Conservation (phyloP, 2,888 invertebrate genomes). For the Nephrotoma guestfalica region DNA sequence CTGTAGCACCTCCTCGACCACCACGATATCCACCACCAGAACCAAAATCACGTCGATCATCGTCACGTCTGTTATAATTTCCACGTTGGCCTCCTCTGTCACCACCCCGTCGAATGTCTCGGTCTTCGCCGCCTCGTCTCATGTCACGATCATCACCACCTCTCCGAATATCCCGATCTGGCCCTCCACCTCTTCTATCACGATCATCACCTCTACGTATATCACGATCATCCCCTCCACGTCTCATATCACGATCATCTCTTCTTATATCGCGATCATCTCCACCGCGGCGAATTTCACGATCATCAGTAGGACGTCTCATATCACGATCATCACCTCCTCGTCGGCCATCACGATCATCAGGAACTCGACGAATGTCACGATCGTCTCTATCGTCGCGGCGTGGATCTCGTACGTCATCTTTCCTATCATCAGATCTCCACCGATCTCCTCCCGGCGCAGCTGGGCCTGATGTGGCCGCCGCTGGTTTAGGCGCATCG, state of each 20-base stretch:
- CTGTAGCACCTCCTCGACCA: slow-evolving; percentile 12
- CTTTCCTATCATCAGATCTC: slow-evolving; percentile 6
- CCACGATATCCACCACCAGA: slow-evolving; percentile 12
- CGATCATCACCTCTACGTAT: slow-evolving; percentile 25
- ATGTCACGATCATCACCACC: slow-evolving; percentile 14
- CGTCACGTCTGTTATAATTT: slow-evolving; percentile 9
- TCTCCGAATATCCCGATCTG: slow-evolving; percentile 13
- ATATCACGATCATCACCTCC: slow-evolving; percentile 9
- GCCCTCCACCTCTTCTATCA: slow-evolving; percentile 16
- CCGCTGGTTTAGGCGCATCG: background rate
- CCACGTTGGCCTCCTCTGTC: slow-evolving; percentile 11
- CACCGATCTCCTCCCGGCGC: slow-evolving; percentile 6
- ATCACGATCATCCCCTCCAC: slow-evolving; percentile 16
- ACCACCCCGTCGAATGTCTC: slow-evolving; percentile 15
- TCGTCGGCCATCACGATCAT: slow-evolving; percentile 13
- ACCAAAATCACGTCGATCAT: slow-evolving; percentile 16
- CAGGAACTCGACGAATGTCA: slow-evolving; percentile 10
- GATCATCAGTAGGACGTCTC: slow-evolving; percentile 12
- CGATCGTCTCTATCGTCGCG: background rate
- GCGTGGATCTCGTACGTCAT: background rate
- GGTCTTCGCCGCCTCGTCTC: slow-evolving; percentile 13
- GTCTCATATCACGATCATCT: slow-evolving; percentile 15
- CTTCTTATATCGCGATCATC: slow-evolving; percentile 8
- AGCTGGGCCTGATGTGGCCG: background rate
- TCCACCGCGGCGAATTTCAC: slow-evolving; percentile 14